These are phyloP conservation scores for Brachyrhaphis roseni DNA, from an alignment of 2,797 vertebrate species.

Conservation along the genomic window DNA sequence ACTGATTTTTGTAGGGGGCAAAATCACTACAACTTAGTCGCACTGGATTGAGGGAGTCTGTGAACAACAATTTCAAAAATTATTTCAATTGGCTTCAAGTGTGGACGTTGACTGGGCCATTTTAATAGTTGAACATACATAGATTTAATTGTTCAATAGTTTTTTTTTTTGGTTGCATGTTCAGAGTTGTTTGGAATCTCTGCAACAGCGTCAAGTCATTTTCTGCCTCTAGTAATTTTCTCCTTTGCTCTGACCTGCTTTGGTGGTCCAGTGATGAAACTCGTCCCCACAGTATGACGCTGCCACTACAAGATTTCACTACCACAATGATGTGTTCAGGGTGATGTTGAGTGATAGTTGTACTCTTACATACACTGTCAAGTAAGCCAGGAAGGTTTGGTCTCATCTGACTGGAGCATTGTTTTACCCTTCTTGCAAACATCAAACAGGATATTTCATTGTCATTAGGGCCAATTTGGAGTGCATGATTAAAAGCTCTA, in stretches of 20 bases:
- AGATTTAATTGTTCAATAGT: not conserved
- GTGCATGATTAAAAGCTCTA: not conserved
- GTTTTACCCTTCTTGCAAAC: not conserved
- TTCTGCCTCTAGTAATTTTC: not conserved
- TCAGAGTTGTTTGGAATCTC: not conserved
- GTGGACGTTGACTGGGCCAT: not conserved
- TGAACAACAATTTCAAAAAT: not conserved
- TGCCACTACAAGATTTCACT: not conserved
- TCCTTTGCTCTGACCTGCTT: not conserved
- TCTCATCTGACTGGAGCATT: no score
- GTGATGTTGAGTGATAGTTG: not conserved
- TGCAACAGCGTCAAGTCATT: not conserved
- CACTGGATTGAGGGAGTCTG: not conserved
- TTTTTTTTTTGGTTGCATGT: not conserved
- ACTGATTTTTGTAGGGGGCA: not conserved
- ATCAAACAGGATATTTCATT: not conserved
- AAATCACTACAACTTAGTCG: not conserved
- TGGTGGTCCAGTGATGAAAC: not conserved
- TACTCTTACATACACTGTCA: not conserved
- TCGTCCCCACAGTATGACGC: not conserved
- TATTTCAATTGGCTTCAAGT: not conserved
- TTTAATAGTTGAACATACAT: not conserved
- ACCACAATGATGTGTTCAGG: not conserved
- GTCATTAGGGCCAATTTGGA: no score
- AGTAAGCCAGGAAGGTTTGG: not conserved